Percentiles rank a stretch among this genome's conserved stretches.
phyloP scores from a whole-genome alignment of 2,888 invertebrate species.

The Pollenia angustigena region DNA sequence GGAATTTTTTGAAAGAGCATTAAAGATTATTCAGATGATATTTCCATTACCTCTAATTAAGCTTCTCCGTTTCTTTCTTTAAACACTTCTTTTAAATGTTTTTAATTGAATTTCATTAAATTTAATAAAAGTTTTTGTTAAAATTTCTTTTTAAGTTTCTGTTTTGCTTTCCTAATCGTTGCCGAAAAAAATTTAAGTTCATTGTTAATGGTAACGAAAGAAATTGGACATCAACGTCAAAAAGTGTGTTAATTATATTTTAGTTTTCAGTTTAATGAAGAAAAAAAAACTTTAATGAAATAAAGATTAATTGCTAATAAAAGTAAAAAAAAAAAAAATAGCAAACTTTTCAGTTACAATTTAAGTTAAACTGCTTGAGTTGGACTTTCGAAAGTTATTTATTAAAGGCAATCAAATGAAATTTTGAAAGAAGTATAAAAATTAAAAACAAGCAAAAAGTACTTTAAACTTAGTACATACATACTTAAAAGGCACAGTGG shows the following conservation, averaged over 20 bases:
- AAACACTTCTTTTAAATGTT: neutral
- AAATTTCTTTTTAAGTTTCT: neutral
- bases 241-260: slow-evolving; percentile 34
- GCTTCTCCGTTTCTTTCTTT: neutral
- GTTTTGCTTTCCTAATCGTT: slow-evolving; percentile 6
- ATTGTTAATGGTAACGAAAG: slow-evolving; percentile 32
- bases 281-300: slow-evolving; percentile 10
- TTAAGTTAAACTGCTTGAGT: slow-evolving; percentile 25
- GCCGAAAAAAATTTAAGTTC: slow-evolving; percentile 37
- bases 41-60: too few species aligned
- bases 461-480: neutral
- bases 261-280: neutral
- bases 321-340: slow-evolving; percentile 29
- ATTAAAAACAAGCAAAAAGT: slow-evolving; percentile 8
- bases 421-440: slow-evolving; percentile 44
- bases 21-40: too few species aligned
- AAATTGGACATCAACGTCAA: slow-evolving; percentile 18
- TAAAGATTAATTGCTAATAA: slow-evolving; percentile 46
- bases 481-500: slow-evolving; percentile 38
- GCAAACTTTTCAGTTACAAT: slow-evolving; percentile 26
- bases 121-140: neutral
- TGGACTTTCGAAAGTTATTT: slow-evolving; percentile 54
- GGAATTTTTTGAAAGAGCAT: too few species aligned
- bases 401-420: slow-evolving; percentile 46
- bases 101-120: too few species aligned